Evolutionary conservation across 1,140 invertebrate species (phyloP), one percentile per base, ranked within the genome.

Genomic region (Saxidomus purpurata): DNA sequence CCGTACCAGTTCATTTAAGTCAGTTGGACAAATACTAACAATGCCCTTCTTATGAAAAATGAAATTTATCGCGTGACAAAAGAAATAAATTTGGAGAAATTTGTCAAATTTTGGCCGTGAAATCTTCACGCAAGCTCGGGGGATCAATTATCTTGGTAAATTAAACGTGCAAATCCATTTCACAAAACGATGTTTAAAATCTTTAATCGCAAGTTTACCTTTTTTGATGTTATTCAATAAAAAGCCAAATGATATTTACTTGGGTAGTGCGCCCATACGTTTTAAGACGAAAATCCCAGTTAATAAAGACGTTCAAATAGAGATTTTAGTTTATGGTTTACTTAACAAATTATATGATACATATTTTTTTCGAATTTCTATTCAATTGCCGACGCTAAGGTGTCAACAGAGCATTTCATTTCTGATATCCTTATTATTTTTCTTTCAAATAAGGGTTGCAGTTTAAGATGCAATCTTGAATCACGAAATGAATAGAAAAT

Each of bases 191-290:
- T 79, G 76, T 52, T 52, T 79, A 34, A 79, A 17, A 79, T 71
- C 43, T 79, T 52, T 52, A 52, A 52, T 52, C 43, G 47, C 49
- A 59, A 79, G 76, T 36, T 71, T 36, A 38, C 76, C 31, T 38
- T 47, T 79, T 79, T 79, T 79, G 76, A 79, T 17, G 76, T 52
- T 49, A 79, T 79, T 79, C 76, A 79, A 52, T 79, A 25, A 79
- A 22, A 79, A 52, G 47, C 47, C 28, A 79, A 55, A 52, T 55
- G 13, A 55, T 79, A 79, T 55, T 79, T 47, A 79, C 47, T 52
- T 55, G 76, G n/a, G 3, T 15, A 36, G 22, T 25, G 47, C 43
- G 28, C n/a, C 40, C 47, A 22, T 79, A 15, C 49, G 11, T 31
- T 79, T 55, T 19, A 52, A 79, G 28, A 28, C 47, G 43, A 79